These are phyloP conservation scores for Drosophila mercatorum DNA, from an alignment of 2,888 invertebrate species.

Conservation along the genomic window DNA sequence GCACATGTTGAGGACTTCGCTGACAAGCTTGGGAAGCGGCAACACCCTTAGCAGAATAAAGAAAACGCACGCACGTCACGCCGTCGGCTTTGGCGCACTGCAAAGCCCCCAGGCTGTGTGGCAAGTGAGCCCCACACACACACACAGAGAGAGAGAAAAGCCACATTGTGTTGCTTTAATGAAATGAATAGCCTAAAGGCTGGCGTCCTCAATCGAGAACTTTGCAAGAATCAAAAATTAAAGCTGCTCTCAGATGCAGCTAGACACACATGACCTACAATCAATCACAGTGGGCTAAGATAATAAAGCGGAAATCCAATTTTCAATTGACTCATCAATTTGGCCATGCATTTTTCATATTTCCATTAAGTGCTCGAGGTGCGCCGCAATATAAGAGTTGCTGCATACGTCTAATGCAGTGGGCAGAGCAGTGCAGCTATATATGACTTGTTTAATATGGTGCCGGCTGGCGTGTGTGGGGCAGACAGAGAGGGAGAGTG, in stretches of 20 bases:
- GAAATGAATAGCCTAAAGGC: slow-evolving; percentile 73
- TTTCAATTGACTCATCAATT: slow-evolving; percentile 26
- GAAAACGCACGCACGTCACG: slow-evolving; percentile 77
- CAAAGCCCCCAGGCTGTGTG: slow-evolving; percentile 61
- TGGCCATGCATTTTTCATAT: slow-evolving; percentile 22
- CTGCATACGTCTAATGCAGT: neutral
- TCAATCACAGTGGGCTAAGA: slow-evolving; percentile 47
- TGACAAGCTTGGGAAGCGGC: slow-evolving; percentile 41
- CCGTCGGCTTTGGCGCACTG: slow-evolving; percentile 73
- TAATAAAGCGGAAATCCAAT: slow-evolving; percentile 18
- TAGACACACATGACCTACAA: slow-evolving; percentile 68
- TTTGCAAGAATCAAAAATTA: slow-evolving; percentile 55
- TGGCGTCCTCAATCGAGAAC: slow-evolving; percentile 43
- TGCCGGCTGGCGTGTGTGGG: neutral
- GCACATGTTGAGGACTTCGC: slow-evolving; percentile 15
- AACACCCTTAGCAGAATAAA: slow-evolving; percentile 64
- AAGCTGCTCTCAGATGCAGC: slow-evolving; percentile 59
- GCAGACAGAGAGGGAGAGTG: neutral
- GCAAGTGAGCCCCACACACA: slow-evolving; percentile 43
- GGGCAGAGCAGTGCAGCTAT: slow-evolving; percentile 2
- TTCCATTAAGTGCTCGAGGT: slow-evolving; percentile 12
- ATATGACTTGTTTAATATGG: neutral
- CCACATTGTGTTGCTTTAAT: slow-evolving; percentile 74
- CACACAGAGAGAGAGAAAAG: slow-evolving; percentile 31
- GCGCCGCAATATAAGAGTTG: neutral